These are phyloP conservation scores for Drosophila robusta DNA, from an alignment of 2,888 invertebrate genomes.

Conservation along the genomic window DNA sequence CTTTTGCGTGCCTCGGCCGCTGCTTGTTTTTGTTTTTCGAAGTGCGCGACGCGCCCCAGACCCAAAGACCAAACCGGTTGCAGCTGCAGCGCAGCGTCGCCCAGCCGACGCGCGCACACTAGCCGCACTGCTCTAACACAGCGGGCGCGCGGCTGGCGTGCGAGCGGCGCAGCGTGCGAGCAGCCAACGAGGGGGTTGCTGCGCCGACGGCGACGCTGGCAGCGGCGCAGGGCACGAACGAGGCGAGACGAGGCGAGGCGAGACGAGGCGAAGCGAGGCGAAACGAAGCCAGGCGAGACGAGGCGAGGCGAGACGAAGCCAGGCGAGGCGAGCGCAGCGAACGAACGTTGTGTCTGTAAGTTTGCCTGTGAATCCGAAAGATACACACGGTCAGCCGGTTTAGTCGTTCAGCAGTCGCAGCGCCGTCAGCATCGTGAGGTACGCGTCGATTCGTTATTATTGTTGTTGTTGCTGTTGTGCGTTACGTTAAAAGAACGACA, in stretches of 20 bases:
- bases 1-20: slow-evolving; percentile 6
- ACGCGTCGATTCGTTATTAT: slow-evolving; percentile 62
- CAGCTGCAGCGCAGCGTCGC: slow-evolving; percentile 37
- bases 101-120: slow-evolving; percentile 1
- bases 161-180: slow-evolving; percentile 9
- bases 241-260: slow-evolving; percentile 31
- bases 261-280: slow-evolving; percentile 27
- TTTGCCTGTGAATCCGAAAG: slow-evolving; percentile 40
- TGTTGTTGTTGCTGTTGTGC: slow-evolving; percentile 46
- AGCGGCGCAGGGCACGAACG: slow-evolving; percentile 19
- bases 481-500: slow-evolving; percentile 45
- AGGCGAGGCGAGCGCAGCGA: slow-evolving; percentile 10
- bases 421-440: slow-evolving; percentile 74
- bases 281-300: too few species aligned
- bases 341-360: slow-evolving; percentile 18
- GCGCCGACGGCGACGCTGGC: slow-evolving; percentile 37
- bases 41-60: slow-evolving; percentile 39
- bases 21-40: slow-evolving; percentile 44
- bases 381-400: slow-evolving; percentile 73
- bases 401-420: slow-evolving; percentile 85
- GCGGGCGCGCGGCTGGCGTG: background rate
- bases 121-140: slow-evolving; percentile 46
- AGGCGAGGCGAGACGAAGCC: slow-evolving; percentile 37
- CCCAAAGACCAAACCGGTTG: slow-evolving; percentile 58
- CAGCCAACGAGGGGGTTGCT: slow-evolving; percentile 56